A percentile compares a stretch with the other conserved stretches of the same genome.
These are phyloP conservation scores for Pocota personata DNA, from an alignment of 2,888 invertebrate species.

Conservation along the genomic window DNA sequence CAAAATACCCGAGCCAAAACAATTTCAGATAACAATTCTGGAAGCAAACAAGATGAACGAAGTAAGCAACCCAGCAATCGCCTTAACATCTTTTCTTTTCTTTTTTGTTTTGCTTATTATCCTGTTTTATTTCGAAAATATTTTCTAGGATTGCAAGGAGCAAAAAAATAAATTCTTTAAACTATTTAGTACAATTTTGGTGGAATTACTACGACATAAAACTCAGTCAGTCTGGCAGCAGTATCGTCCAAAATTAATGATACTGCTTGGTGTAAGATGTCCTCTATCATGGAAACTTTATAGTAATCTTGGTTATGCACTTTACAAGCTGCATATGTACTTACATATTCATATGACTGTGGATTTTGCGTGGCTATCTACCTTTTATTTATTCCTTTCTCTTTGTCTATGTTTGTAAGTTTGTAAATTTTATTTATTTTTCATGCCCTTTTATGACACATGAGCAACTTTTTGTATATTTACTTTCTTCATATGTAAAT, in stretches of 20 bases:
- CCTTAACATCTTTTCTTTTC: neutral
- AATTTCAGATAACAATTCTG: conserved; percentile 49
- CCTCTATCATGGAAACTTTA: conserved; percentile 9
- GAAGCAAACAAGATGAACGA: conserved; percentile 30
- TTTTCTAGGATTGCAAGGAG: neutral
- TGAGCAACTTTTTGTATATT: neutral
- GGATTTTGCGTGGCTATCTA: neutral
- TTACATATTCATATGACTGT: conserved; percentile 9
- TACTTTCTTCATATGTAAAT: too few relatives aligned
- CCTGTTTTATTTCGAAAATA: neutral
- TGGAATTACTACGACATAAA: conserved; percentile 46
- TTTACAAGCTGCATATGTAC: neutral
- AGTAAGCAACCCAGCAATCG: conserved; percentile 36
- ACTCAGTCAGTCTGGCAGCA: conserved; percentile 51
- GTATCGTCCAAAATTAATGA: conserved; percentile 40
- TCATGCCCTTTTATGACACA: neutral
- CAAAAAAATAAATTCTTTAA: neutral
- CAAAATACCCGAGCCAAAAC: conserved; percentile 36
- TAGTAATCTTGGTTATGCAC: neutral
- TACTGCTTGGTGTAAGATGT: conserved; percentile 17
- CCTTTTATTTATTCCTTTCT: neutral
- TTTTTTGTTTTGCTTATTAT: neutral
- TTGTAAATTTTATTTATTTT: neutral
- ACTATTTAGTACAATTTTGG: conserved; percentile 1
- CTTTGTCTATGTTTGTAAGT: neutral